Evolutionary conservation across 2,113 vertebrate genomes (phyloP), one percentile per base, ranked within the genome.

Genomic region (Chitala chitala): DNA sequence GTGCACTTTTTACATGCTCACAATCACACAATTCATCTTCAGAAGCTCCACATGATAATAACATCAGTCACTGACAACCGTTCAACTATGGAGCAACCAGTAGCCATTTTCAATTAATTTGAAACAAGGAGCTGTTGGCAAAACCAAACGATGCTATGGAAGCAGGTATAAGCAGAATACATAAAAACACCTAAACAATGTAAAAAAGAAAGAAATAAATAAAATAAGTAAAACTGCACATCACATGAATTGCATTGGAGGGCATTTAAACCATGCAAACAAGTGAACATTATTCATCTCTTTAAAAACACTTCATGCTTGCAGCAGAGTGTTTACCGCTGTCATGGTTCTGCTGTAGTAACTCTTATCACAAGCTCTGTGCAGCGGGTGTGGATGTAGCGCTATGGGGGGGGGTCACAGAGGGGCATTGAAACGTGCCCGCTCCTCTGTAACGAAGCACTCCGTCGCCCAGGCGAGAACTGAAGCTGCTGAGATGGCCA

Each of bases 171-270:
- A 81, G 65, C 51, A 80, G 71, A 77, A 72, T 80, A 76, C 54
- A 61, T 79, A 83, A 83, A 76, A 68, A 83, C 50, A 76, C 38
- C 74, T 71, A 71, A 64, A 74, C 70, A 58, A 29, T 46, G 79
- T 74, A 77, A 82, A 79, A 44, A 26, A 66, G n/a, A n/a, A n/a
- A n/a, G n/a, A n/a, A n/a, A n/a, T n/a, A n/a, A n/a, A n/a, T n/a
- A n/a, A n/a, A n/a, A n/a, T 36, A 9, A 29, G 38, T n/a, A 73
- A 64, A 80, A 69, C 76, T 56, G 69, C 77, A 76, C 70, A 84
- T 83, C 77, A 83, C 65, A 82, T 63, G 46, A 77, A 80, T 86
- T 83, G 84, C 76, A 80, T n/a, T n/a, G 22, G 31, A 78, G 69
- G 36, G 73, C 72, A 80, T 77, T 85, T 73, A 80, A 79, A 79